These are phyloP conservation scores for Incurvaria masculella DNA, from an alignment of 2,888 invertebrate species.

Conservation along the genomic window DNA sequence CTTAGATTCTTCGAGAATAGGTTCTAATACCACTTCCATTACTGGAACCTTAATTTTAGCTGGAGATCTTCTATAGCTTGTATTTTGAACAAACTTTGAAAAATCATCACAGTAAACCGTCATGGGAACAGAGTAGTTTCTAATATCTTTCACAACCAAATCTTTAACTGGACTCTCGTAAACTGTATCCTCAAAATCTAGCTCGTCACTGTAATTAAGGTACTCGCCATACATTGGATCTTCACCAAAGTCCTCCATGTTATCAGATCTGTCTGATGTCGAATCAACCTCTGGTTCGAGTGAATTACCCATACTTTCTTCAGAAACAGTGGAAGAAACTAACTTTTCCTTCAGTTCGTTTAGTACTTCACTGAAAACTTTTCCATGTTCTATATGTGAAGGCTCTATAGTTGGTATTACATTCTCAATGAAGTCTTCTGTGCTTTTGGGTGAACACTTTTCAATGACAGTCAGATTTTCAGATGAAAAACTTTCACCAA, in stretches of 20 bases:
- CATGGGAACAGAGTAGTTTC: constrained; percentile 48
- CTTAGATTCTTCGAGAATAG: constrained; percentile 48
- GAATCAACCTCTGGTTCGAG: background rate
- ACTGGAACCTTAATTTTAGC: constrained; percentile 15
- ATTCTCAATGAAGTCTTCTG: background rate
- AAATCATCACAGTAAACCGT: constrained; percentile 44
- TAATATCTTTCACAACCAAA: constrained; percentile 44
- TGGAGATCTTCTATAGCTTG: constrained; percentile 20
- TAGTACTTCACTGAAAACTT: constrained; percentile 5
- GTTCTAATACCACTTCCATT: constrained; percentile 28
- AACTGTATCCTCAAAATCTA: constrained; percentile 32
- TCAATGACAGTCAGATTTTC: constrained; percentile 33
- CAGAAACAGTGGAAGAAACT: constrained; percentile 7
- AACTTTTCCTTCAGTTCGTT: constrained; percentile 8
- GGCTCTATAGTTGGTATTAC: background rate
- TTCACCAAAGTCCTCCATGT: constrained; percentile 22
- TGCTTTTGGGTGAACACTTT: constrained; percentile 15
- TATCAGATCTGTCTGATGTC: constrained; percentile 19
- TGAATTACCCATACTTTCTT: background rate
- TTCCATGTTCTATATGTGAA: background rate
- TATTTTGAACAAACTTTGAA: constrained; percentile 24
- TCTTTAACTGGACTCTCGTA: constrained; percentile 48
- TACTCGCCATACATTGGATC: constrained; percentile 37
- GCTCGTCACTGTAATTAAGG: constrained; percentile 42
- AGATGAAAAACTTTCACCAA: constrained; percentile 33